phyloP scores from a whole-genome alignment of 2,113 vertebrate genomes.

The Scortum barcoo region DNA sequence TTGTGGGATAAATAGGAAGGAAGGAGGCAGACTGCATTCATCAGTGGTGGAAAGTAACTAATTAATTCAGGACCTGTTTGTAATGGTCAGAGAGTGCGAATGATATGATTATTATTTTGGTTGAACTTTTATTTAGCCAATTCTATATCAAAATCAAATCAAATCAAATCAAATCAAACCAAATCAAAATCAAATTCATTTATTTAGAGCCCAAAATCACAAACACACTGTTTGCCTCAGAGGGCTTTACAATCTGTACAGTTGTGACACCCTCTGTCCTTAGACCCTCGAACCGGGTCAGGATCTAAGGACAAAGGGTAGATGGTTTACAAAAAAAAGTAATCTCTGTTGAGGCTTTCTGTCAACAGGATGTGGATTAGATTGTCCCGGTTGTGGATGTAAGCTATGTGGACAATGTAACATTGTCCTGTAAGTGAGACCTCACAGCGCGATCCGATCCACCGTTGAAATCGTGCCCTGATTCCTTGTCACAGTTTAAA shows the following conservation, averaged over 20 bases:
- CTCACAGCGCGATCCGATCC: slow-evolving; percentile 11
- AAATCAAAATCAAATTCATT: no score
- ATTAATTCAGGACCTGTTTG: background rate
- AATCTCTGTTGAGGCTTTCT: background rate
- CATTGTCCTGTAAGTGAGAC: slow-evolving; percentile 4
- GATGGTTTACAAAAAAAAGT: no score
- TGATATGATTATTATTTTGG: background rate
- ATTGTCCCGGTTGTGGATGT: background rate
- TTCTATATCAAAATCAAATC: no score
- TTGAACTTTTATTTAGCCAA: background rate
- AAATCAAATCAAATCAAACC: no score
- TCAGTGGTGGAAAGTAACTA: background rate
- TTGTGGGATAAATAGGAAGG: background rate
- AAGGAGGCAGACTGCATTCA: background rate
- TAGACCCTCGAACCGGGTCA: no score
- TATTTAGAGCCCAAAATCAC: no score
- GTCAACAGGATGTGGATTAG: background rate
- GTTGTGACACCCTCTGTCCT: no score
- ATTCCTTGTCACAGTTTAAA: slow-evolving; percentile 14
- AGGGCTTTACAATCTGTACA: no score
- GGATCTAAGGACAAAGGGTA: no score
- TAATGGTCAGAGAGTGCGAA: background rate
- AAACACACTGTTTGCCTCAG: no score
- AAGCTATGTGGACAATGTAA: background rate
- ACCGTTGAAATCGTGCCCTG: background rate